Percentiles rank a stretch among this genome's conserved stretches.
These are phyloP conservation scores for Tipula helvola DNA, from an alignment of 2,888 invertebrate species.

Conservation along the genomic window DNA sequence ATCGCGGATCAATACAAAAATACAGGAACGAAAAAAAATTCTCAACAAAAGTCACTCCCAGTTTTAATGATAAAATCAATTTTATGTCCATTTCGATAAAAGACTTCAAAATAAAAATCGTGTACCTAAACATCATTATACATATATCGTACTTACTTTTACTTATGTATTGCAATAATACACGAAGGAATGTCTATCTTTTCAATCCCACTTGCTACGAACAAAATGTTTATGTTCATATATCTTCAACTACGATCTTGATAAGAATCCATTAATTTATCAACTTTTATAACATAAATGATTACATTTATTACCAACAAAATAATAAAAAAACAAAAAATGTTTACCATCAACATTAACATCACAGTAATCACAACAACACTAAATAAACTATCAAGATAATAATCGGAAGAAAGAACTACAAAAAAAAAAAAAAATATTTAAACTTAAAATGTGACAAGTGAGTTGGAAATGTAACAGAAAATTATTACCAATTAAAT, in stretches of 20 bases:
- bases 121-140: neutral
- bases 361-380: constrained; percentile 4
- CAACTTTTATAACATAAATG: neutral
- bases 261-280: constrained; percentile 4
- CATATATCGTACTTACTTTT: neutral
- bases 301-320: neutral
- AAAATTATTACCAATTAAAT: neutral
- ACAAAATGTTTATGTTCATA: neutral
- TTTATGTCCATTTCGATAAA: neutral
- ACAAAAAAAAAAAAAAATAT: neutral
- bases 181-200: neutral
- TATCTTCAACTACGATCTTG: neutral
- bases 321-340: neutral
- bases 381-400: constrained; percentile 4
- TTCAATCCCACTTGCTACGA: neutral
- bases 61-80: neutral
- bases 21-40: neutral
- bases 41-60: neutral
- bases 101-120: neutral
- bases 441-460: neutral
- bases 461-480: neutral
- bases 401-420: neutral
- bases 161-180: neutral
- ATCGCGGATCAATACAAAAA: neutral
- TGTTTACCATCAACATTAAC: constrained; percentile 4